These are phyloP conservation scores for Bombus cullumanus DNA, from an alignment of 1,140 invertebrate genomes.

Conservation along the genomic window DNA sequence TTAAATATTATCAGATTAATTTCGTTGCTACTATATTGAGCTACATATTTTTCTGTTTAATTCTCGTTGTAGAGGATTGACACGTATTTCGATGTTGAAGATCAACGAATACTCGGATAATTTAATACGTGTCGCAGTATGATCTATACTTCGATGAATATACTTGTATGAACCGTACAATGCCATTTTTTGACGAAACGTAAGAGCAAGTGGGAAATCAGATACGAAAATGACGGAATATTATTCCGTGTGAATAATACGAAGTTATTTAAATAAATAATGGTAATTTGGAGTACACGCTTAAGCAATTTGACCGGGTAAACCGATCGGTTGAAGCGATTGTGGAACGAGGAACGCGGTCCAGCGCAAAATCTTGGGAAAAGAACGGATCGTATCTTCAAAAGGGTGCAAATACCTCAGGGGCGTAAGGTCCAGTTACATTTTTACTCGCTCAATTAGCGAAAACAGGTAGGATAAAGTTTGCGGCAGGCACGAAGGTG, in stretches of 20 bases:
- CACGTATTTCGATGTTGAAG: too few species aligned
- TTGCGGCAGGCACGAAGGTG: constrained; percentile 78
- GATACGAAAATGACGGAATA: neutral
- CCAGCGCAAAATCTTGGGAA: constrained; percentile 50
- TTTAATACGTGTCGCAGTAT: too few species aligned
- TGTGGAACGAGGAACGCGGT: constrained; percentile 25
- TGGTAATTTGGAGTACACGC: neutral
- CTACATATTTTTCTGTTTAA: too few species aligned
- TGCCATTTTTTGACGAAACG: neutral
- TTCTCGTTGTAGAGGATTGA: too few species aligned
- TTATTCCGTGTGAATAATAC: neutral
- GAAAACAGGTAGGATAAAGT: constrained; percentile 82
- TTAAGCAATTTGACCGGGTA: constrained; percentile 4
- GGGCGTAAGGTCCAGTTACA: constrained; percentile 82
- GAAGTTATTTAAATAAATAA: neutral
- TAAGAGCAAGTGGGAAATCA: neutral
- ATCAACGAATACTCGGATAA: too few species aligned
- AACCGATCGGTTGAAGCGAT: neutral
- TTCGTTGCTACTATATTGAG: too few species aligned
- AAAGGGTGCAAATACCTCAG: constrained; percentile 80
- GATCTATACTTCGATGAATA: too few species aligned
- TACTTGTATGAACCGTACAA: neutral
- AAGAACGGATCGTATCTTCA: constrained; percentile 73
- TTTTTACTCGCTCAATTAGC: constrained; percentile 83
- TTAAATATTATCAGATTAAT: too few species aligned